Evolutionary conservation across 1,140 invertebrate species (phyloP).

Genomic region (Drosophila lacteicornis): DNA sequence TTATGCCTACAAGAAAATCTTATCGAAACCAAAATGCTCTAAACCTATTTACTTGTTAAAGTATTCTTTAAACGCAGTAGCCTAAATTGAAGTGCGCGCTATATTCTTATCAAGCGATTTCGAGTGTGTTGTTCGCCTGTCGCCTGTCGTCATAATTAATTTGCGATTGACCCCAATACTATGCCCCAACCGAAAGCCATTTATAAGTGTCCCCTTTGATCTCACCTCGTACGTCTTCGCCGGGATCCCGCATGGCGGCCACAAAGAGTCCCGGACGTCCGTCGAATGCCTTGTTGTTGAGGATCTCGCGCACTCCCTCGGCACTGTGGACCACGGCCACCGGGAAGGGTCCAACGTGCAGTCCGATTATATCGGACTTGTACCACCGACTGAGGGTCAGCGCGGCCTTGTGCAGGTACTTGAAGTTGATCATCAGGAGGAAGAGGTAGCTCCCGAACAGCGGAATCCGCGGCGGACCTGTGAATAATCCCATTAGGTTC

Average conservation of each 20-base stretch:
- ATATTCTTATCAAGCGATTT: conserved; percentile 20
- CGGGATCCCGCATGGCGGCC: conserved; percentile 61
- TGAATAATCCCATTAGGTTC: conserved; percentile 14
- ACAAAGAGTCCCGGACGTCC: conserved; percentile 72
- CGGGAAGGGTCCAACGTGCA: conserved; percentile 82
- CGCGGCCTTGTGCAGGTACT: conserved; percentile 77
- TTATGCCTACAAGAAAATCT: neutral
- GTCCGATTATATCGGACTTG: conserved; percentile 85
- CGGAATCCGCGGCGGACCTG: conserved; percentile 79
- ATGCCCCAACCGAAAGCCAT: conserved; percentile 4
- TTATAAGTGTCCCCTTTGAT: neutral
- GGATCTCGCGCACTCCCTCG: conserved; percentile 83
- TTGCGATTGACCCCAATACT: conserved; percentile 30
- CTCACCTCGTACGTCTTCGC: conserved; percentile 79
- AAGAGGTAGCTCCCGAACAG: conserved; percentile 81
- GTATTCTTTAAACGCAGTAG: conserved; percentile 4
- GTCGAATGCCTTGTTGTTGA: conserved; percentile 84
- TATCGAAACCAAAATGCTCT: neutral
- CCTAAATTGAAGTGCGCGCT: conserved; percentile 10
- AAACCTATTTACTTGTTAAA: conserved; percentile 4
- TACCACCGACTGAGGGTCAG: conserved; percentile 76
- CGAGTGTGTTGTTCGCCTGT: conserved; percentile 8
- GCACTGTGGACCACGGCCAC: conserved; percentile 82
- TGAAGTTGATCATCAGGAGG: conserved; percentile 70
- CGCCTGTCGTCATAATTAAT: conserved; percentile 22